These are phyloP conservation scores for Zaprionus nigranus DNA, from an alignment of 1,140 invertebrate genomes.

Conservation along the genomic window DNA sequence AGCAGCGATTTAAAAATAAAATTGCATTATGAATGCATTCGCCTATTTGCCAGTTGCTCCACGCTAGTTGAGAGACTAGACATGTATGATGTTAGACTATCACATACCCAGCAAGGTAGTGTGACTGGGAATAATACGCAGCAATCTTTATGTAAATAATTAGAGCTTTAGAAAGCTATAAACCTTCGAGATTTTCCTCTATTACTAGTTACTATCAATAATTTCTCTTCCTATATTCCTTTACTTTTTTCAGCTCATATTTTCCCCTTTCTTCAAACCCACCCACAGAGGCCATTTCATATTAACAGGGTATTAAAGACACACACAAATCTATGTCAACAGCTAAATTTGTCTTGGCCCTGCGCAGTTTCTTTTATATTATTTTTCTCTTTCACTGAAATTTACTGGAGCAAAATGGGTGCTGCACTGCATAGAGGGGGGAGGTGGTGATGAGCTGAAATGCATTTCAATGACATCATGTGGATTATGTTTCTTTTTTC, in stretches of 20 bases:
- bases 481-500: conserved; percentile 24
- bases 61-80: conserved; percentile 14
- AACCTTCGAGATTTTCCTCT: too few species aligned
- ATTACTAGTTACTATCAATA: too few species aligned
- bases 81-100: background rate
- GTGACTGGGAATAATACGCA: too few species aligned
- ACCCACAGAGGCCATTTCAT: background rate
- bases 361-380: conserved; percentile 56
- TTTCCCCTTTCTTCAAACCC: background rate
- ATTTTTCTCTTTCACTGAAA: conserved; percentile 20
- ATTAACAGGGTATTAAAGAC: conserved; percentile 50
- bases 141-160: too few species aligned
- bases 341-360: conserved; percentile 72
- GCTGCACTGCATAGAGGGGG: background rate
- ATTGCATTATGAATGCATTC: conserved; percentile 77
- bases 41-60: conserved; percentile 43
- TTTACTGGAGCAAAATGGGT: conserved; percentile 61
- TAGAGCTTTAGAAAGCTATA: too few species aligned
- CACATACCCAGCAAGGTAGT: conserved; percentile 4
- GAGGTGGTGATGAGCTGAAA: background rate
- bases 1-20: conserved; percentile 75
- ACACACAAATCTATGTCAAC: conserved; percentile 66
- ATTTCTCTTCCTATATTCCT: background rate
- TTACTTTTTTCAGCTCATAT: background rate
- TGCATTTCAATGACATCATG: conserved; percentile 71